These are phyloP conservation scores for Oreochromis tanganicae DNA, from an alignment of 2,113 vertebrate genomes.

Conservation along the genomic window DNA sequence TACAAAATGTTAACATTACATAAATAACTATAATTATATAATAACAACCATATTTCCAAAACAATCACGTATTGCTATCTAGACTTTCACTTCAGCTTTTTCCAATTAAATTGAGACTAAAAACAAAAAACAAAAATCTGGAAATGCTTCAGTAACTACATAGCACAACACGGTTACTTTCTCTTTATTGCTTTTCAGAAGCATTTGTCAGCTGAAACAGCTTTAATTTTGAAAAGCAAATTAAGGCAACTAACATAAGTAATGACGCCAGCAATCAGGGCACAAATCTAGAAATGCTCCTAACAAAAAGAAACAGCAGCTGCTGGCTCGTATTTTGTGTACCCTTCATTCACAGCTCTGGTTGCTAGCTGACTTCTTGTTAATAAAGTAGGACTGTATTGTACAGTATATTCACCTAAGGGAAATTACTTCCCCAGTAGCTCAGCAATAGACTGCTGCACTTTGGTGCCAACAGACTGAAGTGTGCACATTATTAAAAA, in stretches of 20 bases:
- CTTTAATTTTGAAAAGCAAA: background rate
- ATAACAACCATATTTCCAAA: background rate
- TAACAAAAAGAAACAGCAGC: background rate
- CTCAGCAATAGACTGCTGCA: background rate
- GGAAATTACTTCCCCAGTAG: background rate
- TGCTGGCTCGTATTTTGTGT: background rate
- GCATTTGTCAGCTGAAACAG: background rate
- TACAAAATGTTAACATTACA: background rate
- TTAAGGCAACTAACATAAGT: background rate
- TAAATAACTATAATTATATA: background rate
- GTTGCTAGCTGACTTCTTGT: background rate
- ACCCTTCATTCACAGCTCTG: background rate
- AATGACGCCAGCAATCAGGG: background rate
- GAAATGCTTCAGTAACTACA: background rate
- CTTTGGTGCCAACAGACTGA: background rate
- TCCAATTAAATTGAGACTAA: background rate
- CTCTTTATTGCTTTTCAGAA: background rate
- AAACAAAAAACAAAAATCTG: background rate
- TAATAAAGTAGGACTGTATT: background rate
- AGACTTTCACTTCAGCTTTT: background rate
- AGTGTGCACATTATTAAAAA: background rate
- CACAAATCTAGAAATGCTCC: background rate
- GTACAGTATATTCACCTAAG: background rate
- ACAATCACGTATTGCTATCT: background rate
- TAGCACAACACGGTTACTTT: background rate